Percentiles rank a stretch among this genome's conserved stretches.
phyloP scores from a whole-genome alignment of 1,140 invertebrate species.

The Drosophila pseudoobscura region DNA sequence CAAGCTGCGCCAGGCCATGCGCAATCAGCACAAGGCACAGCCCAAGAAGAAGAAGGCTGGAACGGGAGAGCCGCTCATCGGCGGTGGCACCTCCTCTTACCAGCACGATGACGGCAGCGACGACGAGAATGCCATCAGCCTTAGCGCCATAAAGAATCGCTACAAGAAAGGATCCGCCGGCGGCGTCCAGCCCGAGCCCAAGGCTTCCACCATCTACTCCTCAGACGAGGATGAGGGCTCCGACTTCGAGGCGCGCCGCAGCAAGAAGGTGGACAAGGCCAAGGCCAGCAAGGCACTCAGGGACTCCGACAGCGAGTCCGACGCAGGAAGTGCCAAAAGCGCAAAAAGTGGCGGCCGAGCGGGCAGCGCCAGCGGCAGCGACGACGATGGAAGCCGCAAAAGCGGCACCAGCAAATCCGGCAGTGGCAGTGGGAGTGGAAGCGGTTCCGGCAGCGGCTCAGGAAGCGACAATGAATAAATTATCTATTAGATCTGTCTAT shows the following conservation, averaged over 20 bases:
- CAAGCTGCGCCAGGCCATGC: slow-evolving; percentile 92
- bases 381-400: slow-evolving; percentile 57
- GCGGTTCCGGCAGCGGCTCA: slow-evolving; percentile 57
- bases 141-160: slow-evolving; percentile 97
- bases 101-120: slow-evolving; percentile 92
- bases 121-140: slow-evolving; percentile 94
- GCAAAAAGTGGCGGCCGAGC: slow-evolving; percentile 42
- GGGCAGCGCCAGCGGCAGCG: slow-evolving; percentile 47
- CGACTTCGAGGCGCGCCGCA: slow-evolving; percentile 91
- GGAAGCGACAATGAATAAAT: slow-evolving; percentile 59
- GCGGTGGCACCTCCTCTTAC: slow-evolving; percentile 72
- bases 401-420: slow-evolving; percentile 50
- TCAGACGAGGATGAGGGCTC: slow-evolving; percentile 95
- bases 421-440: slow-evolving; percentile 50
- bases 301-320: slow-evolving; percentile 89
- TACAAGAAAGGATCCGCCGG: slow-evolving; percentile 87
- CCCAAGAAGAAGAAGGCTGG: slow-evolving; percentile 87
- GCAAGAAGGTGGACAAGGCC: slow-evolving; percentile 90
- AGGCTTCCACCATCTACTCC: slow-evolving; percentile 92
- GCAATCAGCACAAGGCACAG: slow-evolving; percentile 86
- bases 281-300: slow-evolving; percentile 90
- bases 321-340: slow-evolving; percentile 74
- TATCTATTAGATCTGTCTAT: slow-evolving; percentile 25
- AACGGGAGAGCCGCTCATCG: slow-evolving; percentile 84
- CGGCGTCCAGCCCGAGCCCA: slow-evolving; percentile 67